phyloP scores from a whole-genome alignment of 2,797 vertebrate species.

The Hydrophis major region DNA sequence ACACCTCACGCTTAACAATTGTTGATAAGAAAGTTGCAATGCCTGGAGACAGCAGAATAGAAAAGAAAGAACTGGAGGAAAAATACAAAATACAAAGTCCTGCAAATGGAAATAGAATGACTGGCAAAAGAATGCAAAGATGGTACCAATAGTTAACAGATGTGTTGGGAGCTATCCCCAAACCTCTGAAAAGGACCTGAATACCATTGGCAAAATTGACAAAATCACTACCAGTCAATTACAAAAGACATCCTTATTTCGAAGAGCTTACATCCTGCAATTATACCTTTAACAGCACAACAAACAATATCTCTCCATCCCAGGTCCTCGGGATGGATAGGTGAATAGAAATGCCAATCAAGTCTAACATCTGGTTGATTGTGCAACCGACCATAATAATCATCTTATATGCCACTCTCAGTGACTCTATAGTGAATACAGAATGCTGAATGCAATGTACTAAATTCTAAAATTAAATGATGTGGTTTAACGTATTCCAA shows the following conservation, averaged over 20 bases:
- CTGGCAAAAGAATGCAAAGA: background rate
- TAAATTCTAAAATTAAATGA: background rate
- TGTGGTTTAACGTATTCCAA: background rate
- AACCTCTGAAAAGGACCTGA: background rate
- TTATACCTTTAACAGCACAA: background rate
- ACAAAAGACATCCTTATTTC: background rate
- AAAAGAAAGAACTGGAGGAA: background rate
- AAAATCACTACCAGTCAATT: background rate
- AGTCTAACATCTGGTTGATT: background rate
- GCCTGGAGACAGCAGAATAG: background rate
- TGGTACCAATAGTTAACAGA: background rate
- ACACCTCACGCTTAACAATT: background rate
- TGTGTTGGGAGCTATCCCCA: background rate
- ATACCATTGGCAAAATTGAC: background rate
- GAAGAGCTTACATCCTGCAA: background rate
- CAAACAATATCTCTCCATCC: background rate
- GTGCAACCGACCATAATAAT: background rate
- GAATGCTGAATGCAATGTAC: background rate
- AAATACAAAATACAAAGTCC: background rate
- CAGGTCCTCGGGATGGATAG: background rate
- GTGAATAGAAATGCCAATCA: background rate
- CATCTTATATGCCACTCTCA: background rate
- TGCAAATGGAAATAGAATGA: background rate
- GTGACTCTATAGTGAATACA: background rate
- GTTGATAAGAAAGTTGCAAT: background rate